Evolutionary conservation across 1,140 invertebrate genomes (phyloP), one percentile per base, ranked within the genome.

Genomic region (Agrilus planipennis): DNA sequence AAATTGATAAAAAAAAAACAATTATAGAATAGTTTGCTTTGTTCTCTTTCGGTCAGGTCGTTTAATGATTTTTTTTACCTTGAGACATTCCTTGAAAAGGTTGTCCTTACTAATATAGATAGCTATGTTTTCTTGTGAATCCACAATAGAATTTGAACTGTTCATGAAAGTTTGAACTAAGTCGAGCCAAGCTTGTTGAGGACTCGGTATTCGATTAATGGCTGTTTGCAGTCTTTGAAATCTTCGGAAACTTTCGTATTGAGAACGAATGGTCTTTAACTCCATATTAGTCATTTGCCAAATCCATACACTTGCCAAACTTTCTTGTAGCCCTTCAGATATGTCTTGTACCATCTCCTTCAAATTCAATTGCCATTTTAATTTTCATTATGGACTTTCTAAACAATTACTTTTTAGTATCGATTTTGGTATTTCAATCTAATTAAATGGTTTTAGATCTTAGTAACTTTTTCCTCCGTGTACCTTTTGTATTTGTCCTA

Each of bases 81-180:
- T 56, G 49, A 73, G 59, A n/a, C 70, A 68, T 6, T 66, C 64
- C 27, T 72, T 60, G 60, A 77, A 83, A 38, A 81, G 55, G 42
- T 73, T 65, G 21, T 77, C 72, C 28, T 73, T 64, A 15, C 67
- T 57, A 36, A 77, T 63, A 14, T 71, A 44, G 10, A 69, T 64
- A 38, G 71, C 49, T 10, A 80, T 60, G 10, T 62, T 54, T 16
- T 75, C 53, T 0, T 69, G 60, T 12, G 55, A 49, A 11, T 66
- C 53, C 12, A 78, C 65, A 0, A 71, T 69, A 7, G 58, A 57
- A 30, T 65, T 69, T 0, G 68, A 57, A 48, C 78, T 72, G 27
- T 67, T 62, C 12, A 83, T 55, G 14, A 81, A 63, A 1, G 68
- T 66, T 25, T 79, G 68, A 0, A 75, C 69, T 29, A 84, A 58